Evolutionary conservation across 2,797 vertebrate genomes (phyloP).

Genomic region (Hozukius guyotensis): DNA sequence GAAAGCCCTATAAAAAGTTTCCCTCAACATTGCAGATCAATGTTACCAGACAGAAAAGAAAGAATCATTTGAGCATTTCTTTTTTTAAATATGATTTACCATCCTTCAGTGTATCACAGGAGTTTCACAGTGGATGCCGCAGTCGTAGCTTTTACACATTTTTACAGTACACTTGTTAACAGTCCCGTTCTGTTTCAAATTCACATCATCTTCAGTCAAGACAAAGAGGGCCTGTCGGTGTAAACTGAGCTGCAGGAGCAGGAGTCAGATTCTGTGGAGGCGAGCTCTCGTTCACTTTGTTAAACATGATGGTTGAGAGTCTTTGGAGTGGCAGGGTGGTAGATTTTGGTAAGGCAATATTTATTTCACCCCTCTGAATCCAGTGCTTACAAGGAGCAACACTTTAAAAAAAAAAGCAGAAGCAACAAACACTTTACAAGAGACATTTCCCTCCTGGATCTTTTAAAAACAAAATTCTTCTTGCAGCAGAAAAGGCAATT

Average conservation of each 20-base stretch:
- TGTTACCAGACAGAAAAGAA: constrained; percentile 44
- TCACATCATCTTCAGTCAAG: background rate
- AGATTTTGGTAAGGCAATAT: constrained; percentile 46
- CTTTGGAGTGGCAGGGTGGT: background rate
- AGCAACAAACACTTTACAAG: constrained; percentile 15
- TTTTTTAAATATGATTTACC: constrained; percentile 42
- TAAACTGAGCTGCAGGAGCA: constrained; percentile 50
- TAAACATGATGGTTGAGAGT: background rate
- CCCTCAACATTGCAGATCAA: constrained; percentile 34
- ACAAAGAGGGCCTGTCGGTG: constrained; percentile 25
- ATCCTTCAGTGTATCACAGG: constrained; percentile 41
- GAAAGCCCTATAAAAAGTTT: constrained; percentile 48
- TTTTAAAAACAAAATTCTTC: constrained; percentile 50
- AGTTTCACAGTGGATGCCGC: constrained; percentile 59
- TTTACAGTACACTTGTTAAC: constrained; percentile 44
- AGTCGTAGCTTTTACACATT: constrained; percentile 20
- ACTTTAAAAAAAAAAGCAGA: constrained; percentile 16
- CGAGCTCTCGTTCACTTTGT: constrained; percentile 19
- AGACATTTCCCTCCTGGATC: constrained; percentile 16
- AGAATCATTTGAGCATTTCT: constrained; percentile 30
- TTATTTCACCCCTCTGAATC: constrained; percentile 14
- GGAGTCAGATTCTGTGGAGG: constrained; percentile 39
- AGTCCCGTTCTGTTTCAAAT: constrained; percentile 27
- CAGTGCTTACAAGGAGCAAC: constrained; percentile 2
- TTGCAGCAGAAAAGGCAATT: constrained; percentile 44